Evolutionary conservation across 2,888 invertebrate genomes (phyloP).

Genomic region (Brachyptera putata): DNA sequence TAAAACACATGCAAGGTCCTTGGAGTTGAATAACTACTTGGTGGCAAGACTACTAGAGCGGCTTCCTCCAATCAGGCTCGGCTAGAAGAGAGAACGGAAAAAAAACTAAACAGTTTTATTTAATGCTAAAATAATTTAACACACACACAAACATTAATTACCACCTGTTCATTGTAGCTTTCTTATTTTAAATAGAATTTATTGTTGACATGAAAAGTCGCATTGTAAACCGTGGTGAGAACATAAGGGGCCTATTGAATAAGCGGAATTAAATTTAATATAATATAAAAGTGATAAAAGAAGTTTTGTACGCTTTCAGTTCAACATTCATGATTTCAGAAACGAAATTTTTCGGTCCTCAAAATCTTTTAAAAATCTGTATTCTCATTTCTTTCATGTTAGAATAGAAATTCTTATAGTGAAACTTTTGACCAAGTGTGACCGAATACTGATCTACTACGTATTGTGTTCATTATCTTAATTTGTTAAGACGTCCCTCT

Average conservation of each 20-base stretch:
- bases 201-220: slow-evolving; percentile 9
- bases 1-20: slow-evolving; percentile 1
- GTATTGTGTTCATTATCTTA: neutral
- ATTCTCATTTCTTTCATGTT: slow-evolving; percentile 6
- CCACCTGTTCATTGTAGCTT: slow-evolving; percentile 1
- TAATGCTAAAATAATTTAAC: slow-evolving; percentile 15
- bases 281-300: too few relatives aligned
- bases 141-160: slow-evolving; percentile 7
- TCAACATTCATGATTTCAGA: neutral
- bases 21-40: neutral
- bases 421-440: slow-evolving; percentile 14
- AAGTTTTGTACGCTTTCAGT: neutral
- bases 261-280: too few relatives aligned
- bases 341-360: slow-evolving; percentile 8
- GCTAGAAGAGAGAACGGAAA: neutral
- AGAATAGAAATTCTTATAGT: neutral
- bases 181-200: slow-evolving; percentile 2
- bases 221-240: slow-evolving; percentile 11
- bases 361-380: neutral
- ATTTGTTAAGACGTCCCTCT: neutral
- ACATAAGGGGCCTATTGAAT: neutral
- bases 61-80: slow-evolving; percentile 4
- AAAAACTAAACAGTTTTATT: slow-evolving; percentile 12
- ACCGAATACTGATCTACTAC: neutral
- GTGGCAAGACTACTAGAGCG: neutral